These are phyloP conservation scores for Hyalella azteca DNA, from an alignment of 2,888 invertebrate genomes.

Conservation along the genomic window DNA sequence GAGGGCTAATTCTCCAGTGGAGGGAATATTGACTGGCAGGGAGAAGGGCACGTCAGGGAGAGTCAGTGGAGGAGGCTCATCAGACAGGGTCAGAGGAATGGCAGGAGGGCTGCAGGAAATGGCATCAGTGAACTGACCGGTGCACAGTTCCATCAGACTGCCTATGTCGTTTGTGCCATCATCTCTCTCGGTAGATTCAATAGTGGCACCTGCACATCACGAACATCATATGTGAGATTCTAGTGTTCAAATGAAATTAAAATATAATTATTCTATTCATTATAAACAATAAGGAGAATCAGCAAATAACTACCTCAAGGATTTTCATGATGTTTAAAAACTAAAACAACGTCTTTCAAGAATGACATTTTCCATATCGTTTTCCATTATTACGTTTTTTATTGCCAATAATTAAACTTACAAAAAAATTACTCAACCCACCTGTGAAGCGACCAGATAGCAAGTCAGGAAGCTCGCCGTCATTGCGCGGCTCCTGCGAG, in stretches of 20 bases:
- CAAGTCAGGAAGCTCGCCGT: constrained; percentile 9
- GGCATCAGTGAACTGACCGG: neutral
- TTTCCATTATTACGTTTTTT: no score
- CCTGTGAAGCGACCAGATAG: neutral
- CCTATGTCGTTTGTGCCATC: neutral
- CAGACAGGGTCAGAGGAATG: neutral
- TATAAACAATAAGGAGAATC: no score
- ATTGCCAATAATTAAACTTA: no score
- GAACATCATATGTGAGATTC: no score
- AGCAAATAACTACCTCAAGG: no score
- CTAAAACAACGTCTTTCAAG: no score
- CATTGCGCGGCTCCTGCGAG: constrained; percentile 38
- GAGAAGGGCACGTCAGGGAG: neutral
- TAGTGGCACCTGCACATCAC: no score
- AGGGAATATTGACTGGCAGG: neutral
- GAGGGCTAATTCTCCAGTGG: neutral
- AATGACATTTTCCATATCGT: no score
- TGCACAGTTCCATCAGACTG: constrained; percentile 9
- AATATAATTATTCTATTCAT: no score
- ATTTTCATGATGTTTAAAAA: no score
- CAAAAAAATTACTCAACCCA: no score
- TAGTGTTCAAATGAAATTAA: no score
- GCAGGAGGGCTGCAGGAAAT: neutral
- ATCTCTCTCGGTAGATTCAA: neutral
- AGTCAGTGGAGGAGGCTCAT: neutral